Base-by-base conservation (phyloP, 2,888 invertebrate genomes). In the Mimachlamys varia region DNA sequence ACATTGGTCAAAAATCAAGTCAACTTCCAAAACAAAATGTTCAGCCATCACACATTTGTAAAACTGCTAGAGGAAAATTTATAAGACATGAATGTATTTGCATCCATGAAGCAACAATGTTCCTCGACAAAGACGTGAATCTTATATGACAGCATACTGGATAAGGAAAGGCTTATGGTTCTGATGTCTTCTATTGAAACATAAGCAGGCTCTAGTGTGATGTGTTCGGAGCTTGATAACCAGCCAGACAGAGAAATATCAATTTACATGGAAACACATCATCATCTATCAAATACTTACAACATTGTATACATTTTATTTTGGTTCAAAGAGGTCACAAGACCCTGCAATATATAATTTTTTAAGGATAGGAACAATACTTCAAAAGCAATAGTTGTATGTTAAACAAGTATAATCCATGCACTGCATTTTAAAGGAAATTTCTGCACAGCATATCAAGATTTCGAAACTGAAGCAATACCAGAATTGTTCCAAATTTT, bases 221-320 rank as follows among this genome's bases (percentile, higher is more conserved):
- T 76, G 27, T 33, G 33, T 15, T 76, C 62, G 5, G 3, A n/a
- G 62, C 27, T 62, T 62, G 62, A 76, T 76, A 76, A 76, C 27
- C 76, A 76, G 27, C 76, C 76, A 76, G 76, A 76, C 76, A 76
- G 76, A 76, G 76, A 76, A 27, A 27, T 76, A 76, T 76, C 76
- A 27, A 76, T 76, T 76, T 76, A 76, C 76, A 76, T 33, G 27
- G 33, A 76, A 76, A 33, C 76, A 19, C 76, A 76, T 76, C 33
- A 76, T 33, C 76, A 76, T 76, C 22, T 76, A 33, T 76, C 76
- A 76, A 76, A 76, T 76, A 27, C 76, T 76, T 33, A 33, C 33
- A 13, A 33, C 33, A 76, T 76, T 15, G 17, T 12, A 76, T 76
- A 33, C 33, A 76, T 22, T 76, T 76, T 27, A 33, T 33, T 27